A percentile compares a stretch with the other conserved stretches of the same genome.
Conservation (phyloP, 1,140 invertebrate genomes). For the Drosophila saltans region DNA sequence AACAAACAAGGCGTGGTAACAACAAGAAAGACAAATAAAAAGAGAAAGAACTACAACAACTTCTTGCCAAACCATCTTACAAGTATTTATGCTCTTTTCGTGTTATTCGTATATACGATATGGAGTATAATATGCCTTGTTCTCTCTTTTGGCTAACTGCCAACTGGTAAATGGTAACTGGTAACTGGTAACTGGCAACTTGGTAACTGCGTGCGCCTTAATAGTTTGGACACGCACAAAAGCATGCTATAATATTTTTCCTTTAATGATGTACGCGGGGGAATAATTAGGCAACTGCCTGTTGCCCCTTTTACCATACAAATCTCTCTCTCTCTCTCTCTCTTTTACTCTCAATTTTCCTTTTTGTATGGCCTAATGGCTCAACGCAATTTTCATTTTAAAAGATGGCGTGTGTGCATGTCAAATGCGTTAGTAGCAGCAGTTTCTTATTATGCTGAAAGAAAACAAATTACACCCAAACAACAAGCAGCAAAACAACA, state of each 20-base stretch:
- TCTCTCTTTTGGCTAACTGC: constrained; percentile 21
- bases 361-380: constrained; percentile 49
- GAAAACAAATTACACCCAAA: constrained; percentile 36
- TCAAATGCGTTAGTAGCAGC: constrained; percentile 58
- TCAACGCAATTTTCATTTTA: constrained; percentile 60
- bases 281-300: constrained; percentile 68
- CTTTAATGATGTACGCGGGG: constrained; percentile 76
- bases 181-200: neutral
- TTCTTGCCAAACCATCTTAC: neutral
- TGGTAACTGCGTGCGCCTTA: constrained; percentile 33
- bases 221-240: constrained; percentile 74
- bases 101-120: neutral
- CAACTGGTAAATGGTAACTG: neutral
- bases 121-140: constrained; percentile 23
- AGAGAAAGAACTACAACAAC: neutral
- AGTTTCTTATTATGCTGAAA: constrained; percentile 33
- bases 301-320: constrained; percentile 42
- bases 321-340: neutral
- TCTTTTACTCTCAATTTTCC: constrained; percentile 16
- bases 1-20: constrained; percentile 60
- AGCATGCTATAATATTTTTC: constrained; percentile 69
- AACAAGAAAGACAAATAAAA: neutral
- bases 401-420: constrained; percentile 72
- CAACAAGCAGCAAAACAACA: constrained; percentile 22
- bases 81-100: constrained; percentile 12